Evolutionary conservation across 2,113 vertebrate genomes (phyloP), one percentile per base, ranked within the genome.

Genomic region (Gallinago paraguaiae): DNA sequence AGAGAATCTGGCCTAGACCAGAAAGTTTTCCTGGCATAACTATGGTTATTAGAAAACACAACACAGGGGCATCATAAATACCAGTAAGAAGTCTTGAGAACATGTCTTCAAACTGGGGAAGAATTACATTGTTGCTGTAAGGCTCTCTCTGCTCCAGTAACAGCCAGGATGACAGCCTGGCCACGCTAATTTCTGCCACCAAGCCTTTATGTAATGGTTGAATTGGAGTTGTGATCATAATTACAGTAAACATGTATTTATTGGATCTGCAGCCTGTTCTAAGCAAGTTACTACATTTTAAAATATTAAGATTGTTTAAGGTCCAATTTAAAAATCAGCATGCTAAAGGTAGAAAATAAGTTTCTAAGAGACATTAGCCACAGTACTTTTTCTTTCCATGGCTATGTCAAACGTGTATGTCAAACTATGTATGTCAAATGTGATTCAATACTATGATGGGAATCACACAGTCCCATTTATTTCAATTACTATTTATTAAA

Each of bases 401-500:
- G 24, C 25, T 54, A 51, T 46, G 37, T 39, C 37, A 37, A 37
- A 37, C 37, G 37, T 37, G 37, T 37, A 37, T 37, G 37, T 37
- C 37, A 39, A 39, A 39, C 37, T 39, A 39, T 39, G 37, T 12
- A 28, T 30, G 35, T 35, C 63, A 83, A 70, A 93, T 13, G 22
- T 39, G 56, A 93, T 2, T 79, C 48, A 71, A 68, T 43, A 18
- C 24, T 77, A 33, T 0, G 2, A 94, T 0, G 22, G 45, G 33
- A 65, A 92, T 50, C 77, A 65, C 56, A 71, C 7, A 64, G 61
- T 48, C 70, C 77, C 37, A 85, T 63, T 90, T 92, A 84, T 72
- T 93, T 82, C 74, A 93, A 92, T 84, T 82, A 78, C 63, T 94
- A 65, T 89, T 94, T 93, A 91, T 83, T 61, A 31, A 27, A 90